Evolutionary conservation across 2,888 invertebrate genomes (phyloP).

Genomic region (Schizaphis graminum): DNA sequence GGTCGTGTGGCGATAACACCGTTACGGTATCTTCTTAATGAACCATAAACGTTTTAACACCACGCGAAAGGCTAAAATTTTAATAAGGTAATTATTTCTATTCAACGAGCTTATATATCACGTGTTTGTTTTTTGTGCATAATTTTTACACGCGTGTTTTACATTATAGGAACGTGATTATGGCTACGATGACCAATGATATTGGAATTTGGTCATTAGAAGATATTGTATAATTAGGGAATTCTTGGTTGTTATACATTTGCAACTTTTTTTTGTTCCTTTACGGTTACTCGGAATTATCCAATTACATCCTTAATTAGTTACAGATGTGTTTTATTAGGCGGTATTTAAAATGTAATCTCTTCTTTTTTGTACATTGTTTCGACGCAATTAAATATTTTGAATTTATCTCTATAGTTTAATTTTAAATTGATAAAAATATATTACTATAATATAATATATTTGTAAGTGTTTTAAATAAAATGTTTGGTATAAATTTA

Average conservation of each 20-base stretch:
- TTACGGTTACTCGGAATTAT: neutral
- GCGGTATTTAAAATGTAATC: neutral
- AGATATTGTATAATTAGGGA: neutral
- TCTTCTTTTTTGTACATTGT: neutral
- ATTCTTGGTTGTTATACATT: neutral
- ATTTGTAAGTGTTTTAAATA: neutral
- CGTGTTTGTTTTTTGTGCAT: neutral
- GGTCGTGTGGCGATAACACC: neutral
- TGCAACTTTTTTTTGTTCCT: neutral
- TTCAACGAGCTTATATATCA: neutral
- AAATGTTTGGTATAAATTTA: neutral
- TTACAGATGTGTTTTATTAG: slow-evolving; percentile 12
- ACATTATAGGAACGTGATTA: neutral
- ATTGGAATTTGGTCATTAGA: neutral
- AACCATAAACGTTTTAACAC: too few relatives aligned
- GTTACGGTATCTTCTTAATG: neutral
- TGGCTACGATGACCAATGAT: neutral
- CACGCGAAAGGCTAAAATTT: neutral
- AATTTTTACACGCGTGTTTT: neutral
- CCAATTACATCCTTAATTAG: neutral
- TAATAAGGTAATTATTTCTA: neutral
- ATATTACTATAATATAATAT: neutral
- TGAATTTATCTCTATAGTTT: neutral
- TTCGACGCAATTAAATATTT: neutral
- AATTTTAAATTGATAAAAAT: neutral